Percentiles rank a stretch among this genome's conserved stretches.
Evolutionary conservation across 2,888 invertebrate species (phyloP).

Genomic region (Conops quadrifasciatus): DNA sequence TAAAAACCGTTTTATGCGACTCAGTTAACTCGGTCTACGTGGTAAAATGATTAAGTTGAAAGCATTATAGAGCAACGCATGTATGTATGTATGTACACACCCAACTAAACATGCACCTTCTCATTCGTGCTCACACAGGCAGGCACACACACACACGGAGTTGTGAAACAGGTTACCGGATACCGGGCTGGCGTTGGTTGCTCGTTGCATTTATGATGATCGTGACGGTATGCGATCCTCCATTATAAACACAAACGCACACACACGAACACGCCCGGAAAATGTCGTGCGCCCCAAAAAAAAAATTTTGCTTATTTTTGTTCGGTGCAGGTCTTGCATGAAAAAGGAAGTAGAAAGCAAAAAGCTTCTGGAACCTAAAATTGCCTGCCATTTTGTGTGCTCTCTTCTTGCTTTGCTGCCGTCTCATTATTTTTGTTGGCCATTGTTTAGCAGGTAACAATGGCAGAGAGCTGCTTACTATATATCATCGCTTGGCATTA

Average conservation of each 20-base stretch:
- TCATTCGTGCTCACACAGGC: slow-evolving; percentile 4
- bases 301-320: background rate
- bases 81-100: background rate
- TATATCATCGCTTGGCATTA: slow-evolving; percentile 20
- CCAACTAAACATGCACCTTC: too few relatives aligned
- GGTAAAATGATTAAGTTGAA: slow-evolving; percentile 38
- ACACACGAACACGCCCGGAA: background rate
- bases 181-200: background rate
- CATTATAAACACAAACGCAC: background rate
- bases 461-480: slow-evolving; percentile 6
- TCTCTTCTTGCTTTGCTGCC: background rate
- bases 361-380: slow-evolving; percentile 22
- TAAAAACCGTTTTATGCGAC: slow-evolving; percentile 36
- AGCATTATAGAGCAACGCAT: slow-evolving; percentile 28
- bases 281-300: background rate
- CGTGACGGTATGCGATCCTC: background rate
- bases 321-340: background rate
- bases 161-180: background rate
- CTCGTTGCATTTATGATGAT: background rate
- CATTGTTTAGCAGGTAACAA: slow-evolving; percentile 34
- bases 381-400: slow-evolving; percentile 20
- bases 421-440: slow-evolving; percentile 8
- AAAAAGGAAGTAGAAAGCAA: slow-evolving; percentile 5
- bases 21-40: slow-evolving; percentile 36
- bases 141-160: slow-evolving; percentile 7